Evolutionary conservation across 2,797 vertebrate genomes (phyloP), one percentile per base, ranked within the genome.

Genomic region (Microctenopoma stevenorrisi): DNA sequence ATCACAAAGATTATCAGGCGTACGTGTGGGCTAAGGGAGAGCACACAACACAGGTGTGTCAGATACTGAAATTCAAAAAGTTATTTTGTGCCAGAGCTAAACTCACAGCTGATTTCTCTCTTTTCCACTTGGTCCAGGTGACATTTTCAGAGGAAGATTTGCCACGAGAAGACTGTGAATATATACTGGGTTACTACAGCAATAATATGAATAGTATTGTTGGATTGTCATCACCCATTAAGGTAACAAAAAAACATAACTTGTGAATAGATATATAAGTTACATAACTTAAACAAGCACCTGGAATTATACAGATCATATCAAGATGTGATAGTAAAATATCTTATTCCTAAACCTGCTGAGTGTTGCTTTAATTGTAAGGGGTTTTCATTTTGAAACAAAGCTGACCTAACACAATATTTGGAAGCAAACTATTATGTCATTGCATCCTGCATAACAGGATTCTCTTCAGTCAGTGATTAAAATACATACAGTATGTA

Each of bases 21-120:
- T 98, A 98, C 1, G 93, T 98, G 16, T 97, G 96, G 97, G 96
- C 96, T 81, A 98, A 99, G 13, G 92, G 92, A n/a, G 96, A 98
- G 2, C 87, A 94, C 51, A 66, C 73, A 37, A 87, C 82, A 44
- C 95, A 94, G 83, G 79, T 94, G 69, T 7, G 83, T 56, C 26
- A 55, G 3, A 47, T 6, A 55, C 14, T 35, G 3, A 60, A 16
- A 12, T 28, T 4, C 5, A 44, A 18, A 25, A 0, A 30, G 54
- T 49, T 22, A n/a, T 30, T 59, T 42, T 48, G 30, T 50, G n/a
- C 33, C 6, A 12, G 42, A 35, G 53, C 42, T 43, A 18, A 67
- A 37, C 42, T 58, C 42, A 25, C 26, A 14, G 3, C 16, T 72
- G 0, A 66, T 51, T 61, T 67, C 16, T 61, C 11, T 48, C 16